Base-by-base conservation (phyloP, 37 sponge, comb jelly and placozoan genomes). In the Petrosia ficiformis region DNA sequence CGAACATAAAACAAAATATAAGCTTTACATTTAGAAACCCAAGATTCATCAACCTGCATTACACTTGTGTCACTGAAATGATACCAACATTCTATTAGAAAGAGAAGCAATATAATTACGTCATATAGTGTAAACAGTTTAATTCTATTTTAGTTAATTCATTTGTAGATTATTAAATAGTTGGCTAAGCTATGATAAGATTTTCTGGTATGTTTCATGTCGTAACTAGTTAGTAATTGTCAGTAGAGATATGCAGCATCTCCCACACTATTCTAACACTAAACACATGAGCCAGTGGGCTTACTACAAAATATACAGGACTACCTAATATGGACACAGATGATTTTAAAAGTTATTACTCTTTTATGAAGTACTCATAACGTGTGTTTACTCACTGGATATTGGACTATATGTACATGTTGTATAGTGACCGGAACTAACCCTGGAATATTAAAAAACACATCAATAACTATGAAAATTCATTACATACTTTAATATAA, bases 21-120 rank as follows among this genome's bases (percentile, higher is more conserved):
- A n/a, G 92, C 92, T 39, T 77, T 93, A 21, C 71, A 77, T 38
- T 44, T 58, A 1, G 68, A 10, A 34, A 91, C 92, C 8, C 40
- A 5, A 4, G 81, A 63, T 2, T 65, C 38, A 19, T 57, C 24
- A 11, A 57, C 40, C 14, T 71, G 69, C 4, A 74, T 84, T 0
- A 92, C 89, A 25, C 77, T 83, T 25, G 85, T 80, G 70, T 88
- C 89, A 38, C 83, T 88, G 76, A 92, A 92, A 64, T 92, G 93
- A 38, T 78, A 88, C 93, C 93, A 92, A 25, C 33, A 8, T 6
- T 77, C 81, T 86, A 30, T 8, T 10, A 2, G 31, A 10, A 64
- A 10, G 32, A 48, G 54, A 48, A 25, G 66, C 10, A 11, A 64
- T 19, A 28, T 30, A 16, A 64, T 8, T 25, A 30, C 11, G 11